Evolutionary conservation across 2,888 invertebrate species (phyloP).

Genomic region (Athalia circularis): DNA sequence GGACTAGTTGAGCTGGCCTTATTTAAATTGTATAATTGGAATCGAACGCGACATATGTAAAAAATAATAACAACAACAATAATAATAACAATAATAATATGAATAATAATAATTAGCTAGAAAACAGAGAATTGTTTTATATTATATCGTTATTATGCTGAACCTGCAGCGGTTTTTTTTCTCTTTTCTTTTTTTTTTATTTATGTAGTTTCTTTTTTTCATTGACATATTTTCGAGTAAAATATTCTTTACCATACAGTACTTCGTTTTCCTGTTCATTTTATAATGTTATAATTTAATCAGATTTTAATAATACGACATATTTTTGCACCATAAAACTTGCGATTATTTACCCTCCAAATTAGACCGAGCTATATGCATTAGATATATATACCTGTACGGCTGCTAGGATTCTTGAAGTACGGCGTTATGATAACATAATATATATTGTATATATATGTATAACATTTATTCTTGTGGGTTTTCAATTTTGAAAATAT

Average conservation of each 20-base stretch:
- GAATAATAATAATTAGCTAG: conserved; percentile 43
- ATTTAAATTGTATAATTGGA: conserved; percentile 60
- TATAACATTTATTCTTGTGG: not conserved
- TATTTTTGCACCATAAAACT: not conserved
- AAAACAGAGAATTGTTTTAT: conserved; percentile 55
- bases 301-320: not conserved
- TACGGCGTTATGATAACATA: conserved; percentile 22
- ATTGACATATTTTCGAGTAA: not conserved
- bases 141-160: conserved; percentile 56
- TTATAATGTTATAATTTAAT: not conserved
- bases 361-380: not conserved
- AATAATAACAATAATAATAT: not conserved
- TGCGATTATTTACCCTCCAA: not conserved
- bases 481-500: conserved; percentile 8
- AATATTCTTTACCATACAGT: not conserved
- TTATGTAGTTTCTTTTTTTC: not conserved
- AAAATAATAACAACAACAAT: not conserved
- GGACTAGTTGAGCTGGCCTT: conserved; percentile 74
- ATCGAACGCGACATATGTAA: conserved; percentile 51
- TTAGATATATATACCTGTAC: conserved; percentile 1
- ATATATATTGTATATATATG: conserved; percentile 13
- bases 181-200: conserved; percentile 2
- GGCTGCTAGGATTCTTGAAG: conserved; percentile 32
- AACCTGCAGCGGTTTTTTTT: conserved; percentile 64
- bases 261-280: too few relatives aligned